Conservation (phyloP, 2,888 invertebrate species). For the Schizotus pectinicornis region DNA sequence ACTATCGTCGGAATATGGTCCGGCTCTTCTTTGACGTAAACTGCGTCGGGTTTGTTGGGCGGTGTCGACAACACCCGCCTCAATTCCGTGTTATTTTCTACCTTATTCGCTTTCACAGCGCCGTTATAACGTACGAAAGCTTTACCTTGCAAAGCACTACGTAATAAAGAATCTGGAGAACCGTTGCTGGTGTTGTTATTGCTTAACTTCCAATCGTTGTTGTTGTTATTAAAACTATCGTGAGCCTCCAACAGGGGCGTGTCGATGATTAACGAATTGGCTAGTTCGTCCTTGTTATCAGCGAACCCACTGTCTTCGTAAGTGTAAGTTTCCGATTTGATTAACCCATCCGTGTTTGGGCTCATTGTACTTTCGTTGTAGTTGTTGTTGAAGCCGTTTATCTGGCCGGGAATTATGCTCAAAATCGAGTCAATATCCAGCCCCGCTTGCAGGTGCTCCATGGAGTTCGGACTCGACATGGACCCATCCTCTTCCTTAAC, state of each 20-base stretch:
- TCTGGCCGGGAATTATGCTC: slow-evolving; percentile 70
- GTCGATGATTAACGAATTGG: slow-evolving; percentile 58
- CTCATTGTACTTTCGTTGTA: slow-evolving; percentile 65
- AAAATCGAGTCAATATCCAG: slow-evolving; percentile 83
- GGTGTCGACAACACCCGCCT: slow-evolving; percentile 62
- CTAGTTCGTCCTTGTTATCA: slow-evolving; percentile 66
- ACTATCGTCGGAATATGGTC: slow-evolving; percentile 56
- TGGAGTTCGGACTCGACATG: slow-evolving; percentile 65
- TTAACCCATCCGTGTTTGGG: slow-evolving; percentile 65
- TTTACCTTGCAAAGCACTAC: slow-evolving; percentile 86
- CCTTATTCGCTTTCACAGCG: slow-evolving; percentile 43
- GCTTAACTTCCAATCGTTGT: slow-evolving; percentile 83
- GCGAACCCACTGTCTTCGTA: slow-evolving; percentile 82
- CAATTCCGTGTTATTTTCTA: slow-evolving; percentile 61
- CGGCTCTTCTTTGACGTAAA: slow-evolving; percentile 52
- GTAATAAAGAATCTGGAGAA: slow-evolving; percentile 74
- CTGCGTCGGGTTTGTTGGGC: slow-evolving; percentile 57
- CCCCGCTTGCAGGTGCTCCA: slow-evolving; percentile 65
- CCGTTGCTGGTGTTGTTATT: slow-evolving; percentile 74
- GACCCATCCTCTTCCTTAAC: slow-evolving; percentile 71
- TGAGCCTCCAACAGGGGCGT: slow-evolving; percentile 65
- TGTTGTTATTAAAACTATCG: slow-evolving; percentile 70
- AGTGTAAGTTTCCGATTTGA: slow-evolving; percentile 75
- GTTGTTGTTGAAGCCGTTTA: slow-evolving; percentile 67
- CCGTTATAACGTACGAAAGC: slow-evolving; percentile 59